These are phyloP conservation scores for Pseudoips prasinana DNA, from an alignment of 2,888 invertebrate genomes.

Conservation along the genomic window DNA sequence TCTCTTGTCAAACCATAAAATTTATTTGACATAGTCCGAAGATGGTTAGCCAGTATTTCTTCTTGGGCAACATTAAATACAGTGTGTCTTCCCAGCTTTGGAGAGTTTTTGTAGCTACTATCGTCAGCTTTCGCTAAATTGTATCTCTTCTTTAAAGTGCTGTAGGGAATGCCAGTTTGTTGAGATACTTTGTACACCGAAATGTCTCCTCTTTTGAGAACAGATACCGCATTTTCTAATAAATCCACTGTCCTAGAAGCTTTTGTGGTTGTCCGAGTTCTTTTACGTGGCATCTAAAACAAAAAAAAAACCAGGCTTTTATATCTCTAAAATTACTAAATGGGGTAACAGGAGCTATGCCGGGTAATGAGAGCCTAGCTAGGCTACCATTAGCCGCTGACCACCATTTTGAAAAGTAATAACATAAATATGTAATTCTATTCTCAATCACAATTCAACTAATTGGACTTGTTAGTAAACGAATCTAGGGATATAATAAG, in stretches of 20 bases:
- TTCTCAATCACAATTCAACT: no score
- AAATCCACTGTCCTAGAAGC: neutral
- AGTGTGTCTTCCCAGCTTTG: neutral
- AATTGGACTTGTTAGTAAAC: no score
- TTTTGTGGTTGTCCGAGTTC: neutral
- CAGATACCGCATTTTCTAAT: constrained; percentile 2
- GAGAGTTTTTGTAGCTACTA: neutral
- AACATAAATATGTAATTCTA: no score
- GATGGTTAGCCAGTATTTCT: neutral
- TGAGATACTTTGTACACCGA: no score
- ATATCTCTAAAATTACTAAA: neutral
- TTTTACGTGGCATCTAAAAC: constrained; percentile 2
- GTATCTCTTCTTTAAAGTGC: neutral
- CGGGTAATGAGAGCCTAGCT: constrained; percentile 1
- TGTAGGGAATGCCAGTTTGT: neutral
- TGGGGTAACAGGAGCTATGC: neutral
- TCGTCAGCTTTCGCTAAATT: neutral
- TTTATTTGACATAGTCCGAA: neutral
- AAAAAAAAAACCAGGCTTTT: neutral
- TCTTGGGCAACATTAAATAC: neutral
- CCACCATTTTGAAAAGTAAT: no score
- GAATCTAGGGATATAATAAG: no score
- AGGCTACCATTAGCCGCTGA: neutral
- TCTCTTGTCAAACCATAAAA: constrained; percentile 3
- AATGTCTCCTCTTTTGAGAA: neutral